Base-by-base conservation (phyloP, 2,888 invertebrate species). In the Orthosia gothica region DNA sequence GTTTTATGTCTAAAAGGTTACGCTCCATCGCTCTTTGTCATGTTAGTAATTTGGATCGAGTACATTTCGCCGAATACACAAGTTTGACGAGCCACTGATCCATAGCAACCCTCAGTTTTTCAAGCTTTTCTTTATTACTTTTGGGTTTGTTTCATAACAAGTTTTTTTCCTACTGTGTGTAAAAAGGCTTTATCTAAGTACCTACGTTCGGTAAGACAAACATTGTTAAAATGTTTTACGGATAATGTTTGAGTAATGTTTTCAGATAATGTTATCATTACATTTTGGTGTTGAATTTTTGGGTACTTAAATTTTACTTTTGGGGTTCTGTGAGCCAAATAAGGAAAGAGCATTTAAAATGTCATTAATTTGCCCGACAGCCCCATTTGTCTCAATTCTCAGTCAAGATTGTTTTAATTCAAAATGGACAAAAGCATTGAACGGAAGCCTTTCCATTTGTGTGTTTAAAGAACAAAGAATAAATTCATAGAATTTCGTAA, bases 1-100 rank as follows among this genome's bases (percentile, higher is more conserved):
- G 32, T 70, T 82, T 71, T 71, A 76, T 69, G 63, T 82, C 66
- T 76, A 68, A 82, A 71, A 76, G 78, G 61, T 70, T 68, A 58
- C 78, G 61, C 70, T 82, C 71, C 78, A 82, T 85, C 83, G 78
- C 68, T 85, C 70, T 85, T 70, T 81, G 83, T 81, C 85, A 82
- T 85, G 78, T 82, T 69, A 82, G 86, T 82, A 76, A 82, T 85
- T 85, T 71, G 86, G 86, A 85, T 77, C 47, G 83, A 82, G 79
- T 71, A 85, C 82, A 85, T 82, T 82, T 82, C 68, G 55, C 64
- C 16, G 64, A 85, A 82, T 77, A 69, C 58, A 68, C 68, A 62
- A 82, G 78, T 81, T 82, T 76, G 70, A 76, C 82, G 78, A 85
- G 13, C 23, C 76, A 50, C 69, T 54, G 76, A 82, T 50, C 62